These are phyloP conservation scores for Ovibos moschatus DNA, from an alignment of 2,113 vertebrate genomes.

Conservation along the genomic window DNA sequence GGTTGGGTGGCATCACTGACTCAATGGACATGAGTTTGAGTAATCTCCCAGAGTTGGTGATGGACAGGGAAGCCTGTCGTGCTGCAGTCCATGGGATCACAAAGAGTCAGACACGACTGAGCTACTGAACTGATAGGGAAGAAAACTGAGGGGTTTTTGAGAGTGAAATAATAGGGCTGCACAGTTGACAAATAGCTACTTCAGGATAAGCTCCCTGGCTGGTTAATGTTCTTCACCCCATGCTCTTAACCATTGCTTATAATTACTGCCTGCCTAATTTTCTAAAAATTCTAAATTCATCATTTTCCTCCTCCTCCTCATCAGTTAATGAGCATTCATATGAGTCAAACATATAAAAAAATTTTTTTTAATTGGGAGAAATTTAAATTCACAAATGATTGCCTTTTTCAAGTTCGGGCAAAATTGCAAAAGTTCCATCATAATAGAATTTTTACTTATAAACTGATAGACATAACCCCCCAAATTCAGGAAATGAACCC, in stretches of 20 bases:
- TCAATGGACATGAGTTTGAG: not conserved
- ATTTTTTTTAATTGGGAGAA: not conserved
- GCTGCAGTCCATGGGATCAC: not conserved
- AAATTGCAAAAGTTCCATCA: not conserved
- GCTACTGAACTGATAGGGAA: not conserved
- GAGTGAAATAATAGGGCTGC: not conserved
- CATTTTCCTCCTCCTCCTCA: not conserved
- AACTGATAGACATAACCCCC: not conserved
- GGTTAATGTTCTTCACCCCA: not conserved
- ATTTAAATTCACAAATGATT: not conserved
- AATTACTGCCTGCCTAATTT: not conserved
- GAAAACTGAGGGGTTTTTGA: not conserved
- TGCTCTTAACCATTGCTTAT: not conserved
- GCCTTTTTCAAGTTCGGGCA: not conserved
- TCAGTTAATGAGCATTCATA: not conserved
- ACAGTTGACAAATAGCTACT: not conserved
- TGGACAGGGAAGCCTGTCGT: fast-evolving
- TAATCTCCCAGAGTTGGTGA: not conserved
- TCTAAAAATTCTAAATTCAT: not conserved
- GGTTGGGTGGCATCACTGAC: not conserved
- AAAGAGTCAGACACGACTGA: not conserved
- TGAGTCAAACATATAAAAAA: not conserved
- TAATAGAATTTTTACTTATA: not conserved
- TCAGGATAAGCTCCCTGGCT: not conserved
- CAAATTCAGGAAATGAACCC: not conserved